Conservation (phyloP, 2,888 invertebrate species). For the Leptopilina syphax region DNA sequence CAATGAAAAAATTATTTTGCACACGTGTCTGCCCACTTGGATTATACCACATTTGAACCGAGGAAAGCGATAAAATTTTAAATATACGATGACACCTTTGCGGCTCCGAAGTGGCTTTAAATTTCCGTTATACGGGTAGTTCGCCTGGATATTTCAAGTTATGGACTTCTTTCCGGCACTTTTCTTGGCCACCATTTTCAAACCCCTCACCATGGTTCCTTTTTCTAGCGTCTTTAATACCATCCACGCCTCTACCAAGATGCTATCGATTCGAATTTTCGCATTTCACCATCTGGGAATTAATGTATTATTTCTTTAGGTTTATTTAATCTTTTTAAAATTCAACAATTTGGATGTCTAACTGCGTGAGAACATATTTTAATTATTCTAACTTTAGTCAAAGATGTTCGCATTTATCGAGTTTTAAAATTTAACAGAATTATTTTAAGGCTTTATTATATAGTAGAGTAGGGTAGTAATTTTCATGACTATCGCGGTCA, state of each 20-base stretch:
- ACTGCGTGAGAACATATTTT: background rate
- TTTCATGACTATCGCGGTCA: slow-evolving; percentile 8
- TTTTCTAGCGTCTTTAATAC: slow-evolving; percentile 22
- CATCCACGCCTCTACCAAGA: background rate
- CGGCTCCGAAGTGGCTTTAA: slow-evolving; percentile 65
- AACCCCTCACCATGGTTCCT: slow-evolving; percentile 40
- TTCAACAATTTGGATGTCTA: too few species aligned
- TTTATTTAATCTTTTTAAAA: background rate
- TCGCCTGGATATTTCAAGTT: slow-evolving; percentile 67
- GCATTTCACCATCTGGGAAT: background rate
- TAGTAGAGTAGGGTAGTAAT: background rate
- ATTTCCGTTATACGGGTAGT: slow-evolving; percentile 64
- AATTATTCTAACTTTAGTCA: background rate
- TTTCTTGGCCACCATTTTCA: slow-evolving; percentile 60
- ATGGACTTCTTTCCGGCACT: slow-evolving; percentile 61
- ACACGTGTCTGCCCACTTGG: slow-evolving; percentile 44
- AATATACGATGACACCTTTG: slow-evolving; percentile 65
- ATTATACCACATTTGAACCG: slow-evolving; percentile 50
- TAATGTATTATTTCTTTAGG: background rate
- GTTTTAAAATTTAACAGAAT: background rate
- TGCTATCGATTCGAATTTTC: slow-evolving; percentile 21
- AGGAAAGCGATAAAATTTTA: slow-evolving; percentile 64
- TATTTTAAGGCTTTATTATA: background rate
- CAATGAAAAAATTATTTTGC: slow-evolving; percentile 58
- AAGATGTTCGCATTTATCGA: too few species aligned